Conservation (phyloP, 2,797 vertebrate genomes). For the Liasis olivaceus region DNA sequence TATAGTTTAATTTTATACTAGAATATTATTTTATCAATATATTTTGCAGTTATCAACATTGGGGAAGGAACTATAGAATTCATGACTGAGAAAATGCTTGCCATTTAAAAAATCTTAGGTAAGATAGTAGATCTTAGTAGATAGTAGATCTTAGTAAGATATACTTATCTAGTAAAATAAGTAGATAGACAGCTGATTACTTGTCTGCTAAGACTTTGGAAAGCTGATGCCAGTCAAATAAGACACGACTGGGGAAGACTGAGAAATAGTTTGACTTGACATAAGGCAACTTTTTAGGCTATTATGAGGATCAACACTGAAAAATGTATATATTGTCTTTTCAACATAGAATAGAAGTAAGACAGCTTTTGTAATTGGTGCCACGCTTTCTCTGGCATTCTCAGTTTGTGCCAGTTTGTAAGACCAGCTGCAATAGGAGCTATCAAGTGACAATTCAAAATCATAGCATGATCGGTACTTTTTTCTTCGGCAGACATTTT, state of each 20-base stretch:
- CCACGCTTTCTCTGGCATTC: background rate
- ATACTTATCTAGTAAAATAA: background rate
- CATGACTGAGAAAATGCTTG: background rate
- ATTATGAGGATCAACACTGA: background rate
- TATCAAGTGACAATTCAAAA: background rate
- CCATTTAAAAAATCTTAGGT: background rate
- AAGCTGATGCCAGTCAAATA: background rate
- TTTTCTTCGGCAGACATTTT: background rate
- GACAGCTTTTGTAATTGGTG: background rate
- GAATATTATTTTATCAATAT: conserved; percentile 32
- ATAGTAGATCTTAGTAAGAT: background rate
- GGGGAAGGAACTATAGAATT: background rate
- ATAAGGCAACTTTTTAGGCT: background rate
- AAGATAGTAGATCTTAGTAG: background rate
- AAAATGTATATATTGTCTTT: background rate
- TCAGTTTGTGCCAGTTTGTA: background rate
- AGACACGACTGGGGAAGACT: background rate
- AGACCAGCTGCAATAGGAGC: background rate
- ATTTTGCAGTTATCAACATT: background rate
- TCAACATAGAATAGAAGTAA: background rate
- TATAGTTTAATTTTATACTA: conserved; percentile 24
- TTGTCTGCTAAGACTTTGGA: background rate
- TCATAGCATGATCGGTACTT: background rate
- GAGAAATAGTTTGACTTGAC: background rate
- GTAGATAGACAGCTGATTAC: background rate